Conservation (phyloP, 2,888 invertebrate genomes). For the Chymomyza procnemis region DNA sequence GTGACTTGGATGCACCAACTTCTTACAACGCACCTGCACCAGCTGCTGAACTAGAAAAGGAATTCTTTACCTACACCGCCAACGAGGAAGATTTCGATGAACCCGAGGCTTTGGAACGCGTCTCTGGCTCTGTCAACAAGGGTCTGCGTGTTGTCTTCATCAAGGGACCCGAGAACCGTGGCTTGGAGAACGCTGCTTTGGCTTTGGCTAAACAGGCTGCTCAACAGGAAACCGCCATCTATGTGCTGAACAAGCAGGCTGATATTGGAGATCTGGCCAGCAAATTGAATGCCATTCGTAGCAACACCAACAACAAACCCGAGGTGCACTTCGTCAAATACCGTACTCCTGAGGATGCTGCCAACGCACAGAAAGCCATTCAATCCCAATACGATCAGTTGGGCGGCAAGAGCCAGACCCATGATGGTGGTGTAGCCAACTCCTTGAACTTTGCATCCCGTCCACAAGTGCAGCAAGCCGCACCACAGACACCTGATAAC, state of each 20-base stretch:
- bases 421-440: constrained; percentile 67
- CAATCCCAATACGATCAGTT: constrained; percentile 72
- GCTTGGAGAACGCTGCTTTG: constrained; percentile 71
- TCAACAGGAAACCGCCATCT: constrained; percentile 76
- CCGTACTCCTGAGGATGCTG: constrained; percentile 74
- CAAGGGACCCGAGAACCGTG: constrained; percentile 75
- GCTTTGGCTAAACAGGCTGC: constrained; percentile 74
- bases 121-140: constrained; percentile 55
- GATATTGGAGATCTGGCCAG: constrained; percentile 67
- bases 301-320: constrained; percentile 70
- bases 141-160: constrained; percentile 75
- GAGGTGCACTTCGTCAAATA: constrained; percentile 77
- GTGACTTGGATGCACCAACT: constrained; percentile 38
- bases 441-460: constrained; percentile 70
- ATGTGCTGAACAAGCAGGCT: constrained; percentile 74
- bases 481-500: constrained; percentile 56
- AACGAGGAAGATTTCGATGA: constrained; percentile 69
- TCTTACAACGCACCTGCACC: constrained; percentile 53
- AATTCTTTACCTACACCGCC: constrained; percentile 69
- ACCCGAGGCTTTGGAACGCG: constrained; percentile 52
- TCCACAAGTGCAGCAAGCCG: constrained; percentile 41
- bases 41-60: constrained; percentile 57
- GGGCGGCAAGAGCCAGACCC: constrained; percentile 60
- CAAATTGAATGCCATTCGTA: constrained; percentile 61
- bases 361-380: constrained; percentile 71